phyloP scores from a whole-genome alignment of 2,888 invertebrate species.

The Hoplodrina blanda region DNA sequence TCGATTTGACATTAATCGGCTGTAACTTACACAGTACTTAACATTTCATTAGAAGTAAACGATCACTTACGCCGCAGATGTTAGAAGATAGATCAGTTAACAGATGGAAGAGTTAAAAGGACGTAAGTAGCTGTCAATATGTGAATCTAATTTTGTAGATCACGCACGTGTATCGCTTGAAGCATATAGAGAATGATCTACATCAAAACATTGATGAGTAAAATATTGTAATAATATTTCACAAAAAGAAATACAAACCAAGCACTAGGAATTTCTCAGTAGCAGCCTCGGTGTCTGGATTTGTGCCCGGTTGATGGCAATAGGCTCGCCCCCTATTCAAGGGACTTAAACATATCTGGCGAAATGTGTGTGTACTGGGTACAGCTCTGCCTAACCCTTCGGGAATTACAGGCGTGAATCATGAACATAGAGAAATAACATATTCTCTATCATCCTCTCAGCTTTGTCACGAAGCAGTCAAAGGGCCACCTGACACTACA shows the following conservation, averaged over 20 bases:
- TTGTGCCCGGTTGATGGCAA: no score
- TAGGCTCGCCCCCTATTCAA: no score
- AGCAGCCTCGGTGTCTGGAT: no score
- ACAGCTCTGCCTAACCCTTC: no score
- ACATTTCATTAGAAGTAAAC: slow-evolving; percentile 23
- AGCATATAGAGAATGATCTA: no score
- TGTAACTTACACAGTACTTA: slow-evolving; percentile 36
- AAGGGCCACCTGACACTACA: slow-evolving; percentile 51
- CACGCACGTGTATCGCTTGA: neutral
- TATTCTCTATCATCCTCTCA: slow-evolving; percentile 18
- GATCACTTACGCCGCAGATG: slow-evolving; percentile 7
- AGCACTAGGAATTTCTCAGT: no score
- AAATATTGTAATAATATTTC: no score
- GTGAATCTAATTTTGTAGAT: slow-evolving; percentile 1
- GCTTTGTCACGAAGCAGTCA: slow-evolving; percentile 6
- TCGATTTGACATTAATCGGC: slow-evolving; percentile 24
- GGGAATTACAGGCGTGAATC: neutral
- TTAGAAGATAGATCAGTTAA: slow-evolving; percentile 13
- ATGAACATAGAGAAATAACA: neutral
- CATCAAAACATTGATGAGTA: no score
- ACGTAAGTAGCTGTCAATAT: slow-evolving; percentile 6
- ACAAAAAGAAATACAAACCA: no score
- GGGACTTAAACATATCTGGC: no score
- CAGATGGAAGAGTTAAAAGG: neutral
- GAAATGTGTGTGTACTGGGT: no score